phyloP scores from a whole-genome alignment of 2,888 invertebrate genomes.

The Punctoribates punctum region DNA sequence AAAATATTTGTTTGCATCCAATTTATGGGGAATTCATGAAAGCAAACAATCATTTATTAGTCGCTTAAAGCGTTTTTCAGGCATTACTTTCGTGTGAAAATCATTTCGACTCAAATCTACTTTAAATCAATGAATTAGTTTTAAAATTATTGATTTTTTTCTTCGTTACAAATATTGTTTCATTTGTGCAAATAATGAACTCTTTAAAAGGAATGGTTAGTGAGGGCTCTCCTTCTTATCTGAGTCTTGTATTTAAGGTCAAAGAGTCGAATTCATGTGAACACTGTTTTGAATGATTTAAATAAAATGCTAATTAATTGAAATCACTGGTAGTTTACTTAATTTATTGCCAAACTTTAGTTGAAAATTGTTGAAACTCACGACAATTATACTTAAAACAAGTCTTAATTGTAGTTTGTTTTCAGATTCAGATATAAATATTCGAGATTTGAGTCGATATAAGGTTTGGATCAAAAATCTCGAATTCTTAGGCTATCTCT shows the following conservation, averaged over 20 bases:
- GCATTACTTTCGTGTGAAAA: constrained; percentile 29
- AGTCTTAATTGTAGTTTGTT: no score
- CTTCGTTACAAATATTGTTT: neutral
- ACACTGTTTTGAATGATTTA: neutral
- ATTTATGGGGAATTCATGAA: neutral
- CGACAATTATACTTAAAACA: neutral
- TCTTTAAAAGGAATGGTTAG: neutral
- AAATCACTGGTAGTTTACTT: neutral
- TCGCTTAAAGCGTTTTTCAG: constrained; percentile 5
- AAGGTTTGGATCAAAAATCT: no score
- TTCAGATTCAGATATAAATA: no score
- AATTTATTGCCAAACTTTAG: neutral
- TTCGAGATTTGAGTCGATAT: no score
- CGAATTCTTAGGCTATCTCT: no score
- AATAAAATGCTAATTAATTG: constrained; percentile 21
- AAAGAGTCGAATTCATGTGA: constrained; percentile 10
- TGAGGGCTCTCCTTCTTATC: constrained; percentile 6
- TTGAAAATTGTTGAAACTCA: neutral
- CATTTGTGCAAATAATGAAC: neutral
- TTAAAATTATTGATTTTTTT: neutral
- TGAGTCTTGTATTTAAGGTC: constrained; percentile 14
- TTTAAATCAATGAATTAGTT: constrained; percentile 8
- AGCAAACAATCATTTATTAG: constrained; percentile 14
- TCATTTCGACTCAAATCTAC: neutral
- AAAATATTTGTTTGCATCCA: neutral